A percentile compares a stretch with the other conserved stretches of the same genome.
phyloP scores from a whole-genome alignment of 2,797 vertebrate genomes.

The Scolopax bukidnonensis region DNA sequence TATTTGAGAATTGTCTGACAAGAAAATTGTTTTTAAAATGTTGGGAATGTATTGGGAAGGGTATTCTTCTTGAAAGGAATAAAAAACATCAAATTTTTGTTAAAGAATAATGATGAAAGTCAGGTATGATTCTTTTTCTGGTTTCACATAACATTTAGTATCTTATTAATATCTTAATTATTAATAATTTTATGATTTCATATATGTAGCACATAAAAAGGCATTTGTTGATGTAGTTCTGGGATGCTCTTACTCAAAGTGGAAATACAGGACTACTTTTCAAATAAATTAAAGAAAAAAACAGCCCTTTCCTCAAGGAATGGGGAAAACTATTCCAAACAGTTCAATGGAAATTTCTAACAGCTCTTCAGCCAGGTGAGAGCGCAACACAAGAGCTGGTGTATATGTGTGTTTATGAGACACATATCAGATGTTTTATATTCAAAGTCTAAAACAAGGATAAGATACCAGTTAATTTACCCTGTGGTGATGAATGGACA shows the following conservation, averaged over 20 bases:
- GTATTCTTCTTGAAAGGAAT: background rate
- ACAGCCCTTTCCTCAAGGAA: background rate
- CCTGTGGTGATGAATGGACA: background rate
- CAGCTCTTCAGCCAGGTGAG: background rate
- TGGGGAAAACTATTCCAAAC: background rate
- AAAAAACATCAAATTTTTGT: background rate
- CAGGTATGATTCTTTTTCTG: background rate
- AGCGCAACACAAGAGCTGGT: background rate
- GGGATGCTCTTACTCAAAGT: background rate
- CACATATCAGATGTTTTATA: background rate
- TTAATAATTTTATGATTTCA: background rate
- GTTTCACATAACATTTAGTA: background rate
- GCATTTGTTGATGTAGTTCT: background rate
- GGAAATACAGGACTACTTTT: background rate
- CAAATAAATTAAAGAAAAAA: background rate
- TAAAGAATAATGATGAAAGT: background rate
- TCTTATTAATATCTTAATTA: background rate
- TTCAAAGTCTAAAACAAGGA: background rate
- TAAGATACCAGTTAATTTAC: background rate
- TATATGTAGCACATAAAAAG: background rate
- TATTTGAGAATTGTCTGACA: conserved; percentile 54
- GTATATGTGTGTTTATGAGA: background rate
- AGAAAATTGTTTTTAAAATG: conserved; percentile 36
- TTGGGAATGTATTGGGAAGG: background rate
- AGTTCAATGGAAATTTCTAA: background rate